These are phyloP conservation scores for Dryobates pubescens DNA, from an alignment of 2,797 vertebrate species.

Conservation along the genomic window DNA sequence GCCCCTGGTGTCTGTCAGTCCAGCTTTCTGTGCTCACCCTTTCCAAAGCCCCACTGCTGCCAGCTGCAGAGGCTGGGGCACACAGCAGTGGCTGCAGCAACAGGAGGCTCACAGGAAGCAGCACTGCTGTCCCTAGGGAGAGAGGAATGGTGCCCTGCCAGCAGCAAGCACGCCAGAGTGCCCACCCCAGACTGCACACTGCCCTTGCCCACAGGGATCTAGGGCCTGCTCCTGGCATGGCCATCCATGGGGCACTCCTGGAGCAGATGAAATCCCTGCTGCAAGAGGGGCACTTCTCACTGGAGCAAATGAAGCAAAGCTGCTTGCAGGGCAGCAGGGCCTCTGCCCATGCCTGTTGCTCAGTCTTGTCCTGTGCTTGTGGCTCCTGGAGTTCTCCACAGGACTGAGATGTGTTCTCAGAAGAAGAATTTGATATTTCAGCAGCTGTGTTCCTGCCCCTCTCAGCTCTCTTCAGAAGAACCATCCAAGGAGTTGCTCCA, in stretches of 20 bases:
- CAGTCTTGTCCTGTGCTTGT: background rate
- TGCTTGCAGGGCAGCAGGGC: background rate
- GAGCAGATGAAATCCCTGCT: background rate
- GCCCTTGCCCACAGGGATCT: background rate
- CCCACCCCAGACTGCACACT: background rate
- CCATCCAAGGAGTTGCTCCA: background rate
- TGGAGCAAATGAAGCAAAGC: background rate
- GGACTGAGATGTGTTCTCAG: background rate
- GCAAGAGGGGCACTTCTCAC: background rate
- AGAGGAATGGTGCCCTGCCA: background rate
- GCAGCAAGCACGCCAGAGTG: background rate
- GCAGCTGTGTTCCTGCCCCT: background rate
- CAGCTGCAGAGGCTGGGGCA: conserved; percentile 16
- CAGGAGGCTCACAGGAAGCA: background rate
- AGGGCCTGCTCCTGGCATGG: background rate
- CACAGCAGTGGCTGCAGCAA: background rate
- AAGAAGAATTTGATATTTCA: background rate
- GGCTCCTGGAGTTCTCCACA: conserved; percentile 14
- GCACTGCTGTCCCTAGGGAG: background rate
- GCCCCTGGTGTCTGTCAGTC: conserved; percentile 7
- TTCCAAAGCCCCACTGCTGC: conserved; percentile 30
- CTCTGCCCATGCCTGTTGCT: background rate
- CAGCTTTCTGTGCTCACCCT: conserved; percentile 15
- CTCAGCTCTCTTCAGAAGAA: background rate
- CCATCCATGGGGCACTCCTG: background rate